Evolutionary conservation across 1,140 invertebrate species (phyloP).

Genomic region (Danaus plexippus): DNA sequence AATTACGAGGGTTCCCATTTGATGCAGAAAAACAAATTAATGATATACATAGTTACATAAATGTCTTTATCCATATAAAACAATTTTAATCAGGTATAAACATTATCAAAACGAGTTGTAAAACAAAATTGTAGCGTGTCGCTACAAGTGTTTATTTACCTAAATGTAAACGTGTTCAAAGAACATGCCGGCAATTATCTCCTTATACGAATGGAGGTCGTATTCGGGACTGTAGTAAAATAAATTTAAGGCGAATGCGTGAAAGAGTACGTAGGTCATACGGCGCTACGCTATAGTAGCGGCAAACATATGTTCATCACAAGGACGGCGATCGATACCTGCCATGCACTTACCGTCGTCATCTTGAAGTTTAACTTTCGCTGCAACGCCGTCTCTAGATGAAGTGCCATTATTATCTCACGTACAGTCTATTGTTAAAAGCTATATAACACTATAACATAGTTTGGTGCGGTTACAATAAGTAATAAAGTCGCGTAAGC

Average conservation of each 20-base stretch:
- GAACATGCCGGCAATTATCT: constrained; percentile 22
- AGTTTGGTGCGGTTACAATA: constrained; percentile 43
- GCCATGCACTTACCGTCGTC: constrained; percentile 67
- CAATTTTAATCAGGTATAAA: too few relatives aligned
- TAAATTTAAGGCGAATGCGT: constrained; percentile 13
- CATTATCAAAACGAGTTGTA: constrained; percentile 8
- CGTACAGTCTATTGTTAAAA: constrained; percentile 29
- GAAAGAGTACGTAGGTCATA: constrained; percentile 33
- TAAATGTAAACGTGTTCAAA: constrained; percentile 28
- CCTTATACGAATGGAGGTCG: constrained; percentile 16
- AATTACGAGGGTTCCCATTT: too few relatives aligned
- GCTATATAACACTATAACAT: constrained; percentile 54
- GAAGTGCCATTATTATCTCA: constrained; percentile 57
- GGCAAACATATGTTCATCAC: constrained; percentile 60
- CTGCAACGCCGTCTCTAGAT: constrained; percentile 66
- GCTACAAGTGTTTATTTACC: constrained; percentile 67
- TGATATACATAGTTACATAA: too few relatives aligned
- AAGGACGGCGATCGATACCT: constrained; percentile 58
- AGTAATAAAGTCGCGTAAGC: constrained; percentile 49
- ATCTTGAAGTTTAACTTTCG: constrained; percentile 68
- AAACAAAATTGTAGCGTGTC: constrained; percentile 27
- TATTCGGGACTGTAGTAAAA: constrained; percentile 14
- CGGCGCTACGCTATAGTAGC: constrained; percentile 47
- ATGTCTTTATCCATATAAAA: too few relatives aligned
- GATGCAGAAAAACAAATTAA: too few relatives aligned